Evolutionary conservation across 2,113 vertebrate species (phyloP).

Genomic region (Porphyrio hochstetteri): DNA sequence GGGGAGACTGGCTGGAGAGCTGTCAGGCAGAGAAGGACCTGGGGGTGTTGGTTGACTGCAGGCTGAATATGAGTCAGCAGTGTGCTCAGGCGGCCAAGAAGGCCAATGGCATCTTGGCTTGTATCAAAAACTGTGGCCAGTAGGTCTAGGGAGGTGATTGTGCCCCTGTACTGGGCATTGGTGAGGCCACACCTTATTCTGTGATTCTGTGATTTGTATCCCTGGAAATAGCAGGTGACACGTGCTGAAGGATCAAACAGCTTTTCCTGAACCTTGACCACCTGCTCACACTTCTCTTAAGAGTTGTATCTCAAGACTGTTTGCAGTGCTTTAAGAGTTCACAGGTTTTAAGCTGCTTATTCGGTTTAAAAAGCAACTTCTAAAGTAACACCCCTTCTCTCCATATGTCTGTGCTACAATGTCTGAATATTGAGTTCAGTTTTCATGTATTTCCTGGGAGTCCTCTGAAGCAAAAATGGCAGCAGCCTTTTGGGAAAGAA

Average conservation of each 20-base stretch:
- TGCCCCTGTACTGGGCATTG: too few species aligned
- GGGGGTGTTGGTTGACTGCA: too few species aligned
- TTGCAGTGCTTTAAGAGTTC: neutral
- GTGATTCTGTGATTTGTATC: too few species aligned
- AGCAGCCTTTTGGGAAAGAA: neutral
- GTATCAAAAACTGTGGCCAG: too few species aligned
- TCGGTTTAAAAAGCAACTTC: slow-evolving; percentile 15
- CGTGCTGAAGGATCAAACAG: neutral
- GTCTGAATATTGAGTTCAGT: neutral
- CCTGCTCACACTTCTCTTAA: neutral
- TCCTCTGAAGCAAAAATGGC: slow-evolving; percentile 33
- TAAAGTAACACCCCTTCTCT: slow-evolving; percentile 23
- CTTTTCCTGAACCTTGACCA: neutral
- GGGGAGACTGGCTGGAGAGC: too few species aligned
- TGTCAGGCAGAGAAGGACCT: too few species aligned
- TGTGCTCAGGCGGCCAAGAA: too few species aligned
- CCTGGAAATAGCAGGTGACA: neutral
- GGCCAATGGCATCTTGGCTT: too few species aligned
- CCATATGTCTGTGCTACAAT: neutral
- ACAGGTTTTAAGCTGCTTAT: slow-evolving; percentile 5
- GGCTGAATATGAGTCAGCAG: too few species aligned
- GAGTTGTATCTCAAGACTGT: neutral
- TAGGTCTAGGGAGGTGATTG: too few species aligned
- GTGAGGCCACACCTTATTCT: too few species aligned
- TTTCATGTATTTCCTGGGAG: slow-evolving; percentile 20